Conservation (phyloP, 2,113 vertebrate genomes). For the Crotalus helleri region DNA sequence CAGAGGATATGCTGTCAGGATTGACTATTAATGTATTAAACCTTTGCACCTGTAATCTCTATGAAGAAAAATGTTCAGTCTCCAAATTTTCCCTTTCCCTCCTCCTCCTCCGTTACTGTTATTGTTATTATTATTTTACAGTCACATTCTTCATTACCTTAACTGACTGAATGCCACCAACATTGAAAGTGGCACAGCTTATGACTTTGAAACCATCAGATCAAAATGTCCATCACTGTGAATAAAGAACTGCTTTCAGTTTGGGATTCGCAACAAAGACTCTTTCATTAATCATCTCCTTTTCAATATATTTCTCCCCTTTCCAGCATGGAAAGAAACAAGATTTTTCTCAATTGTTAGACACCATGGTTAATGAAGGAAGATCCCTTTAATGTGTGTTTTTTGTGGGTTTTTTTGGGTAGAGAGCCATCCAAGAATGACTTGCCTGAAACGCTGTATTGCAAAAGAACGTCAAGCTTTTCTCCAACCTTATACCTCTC, state of each 20-base stretch:
- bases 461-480: background rate
- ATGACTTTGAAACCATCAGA: constrained; percentile 17
- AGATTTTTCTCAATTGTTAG: constrained; percentile 35
- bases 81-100: background rate
- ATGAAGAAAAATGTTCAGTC: background rate
- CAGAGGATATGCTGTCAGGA: background rate
- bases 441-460: background rate
- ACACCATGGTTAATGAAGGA: constrained; percentile 19
- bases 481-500: background rate
- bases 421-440: background rate
- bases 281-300: constrained; percentile 52
- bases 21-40: background rate
- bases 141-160: background rate
- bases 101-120: too few species aligned
- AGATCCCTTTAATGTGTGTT: background rate
- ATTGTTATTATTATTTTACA: background rate
- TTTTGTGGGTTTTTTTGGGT: too few species aligned
- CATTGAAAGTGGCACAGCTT: background rate
- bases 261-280: constrained; percentile 45
- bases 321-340: constrained; percentile 44
- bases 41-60: background rate
- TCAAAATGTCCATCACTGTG: constrained; percentile 15
- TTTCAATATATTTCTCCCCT: constrained; percentile 58
- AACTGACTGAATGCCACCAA: constrained; percentile 1
- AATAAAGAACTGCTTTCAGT: background rate